Evolutionary conservation across 1,140 invertebrate species (phyloP), one percentile per base, ranked within the genome.

Genomic region (Temnothorax curvispinosus): DNA sequence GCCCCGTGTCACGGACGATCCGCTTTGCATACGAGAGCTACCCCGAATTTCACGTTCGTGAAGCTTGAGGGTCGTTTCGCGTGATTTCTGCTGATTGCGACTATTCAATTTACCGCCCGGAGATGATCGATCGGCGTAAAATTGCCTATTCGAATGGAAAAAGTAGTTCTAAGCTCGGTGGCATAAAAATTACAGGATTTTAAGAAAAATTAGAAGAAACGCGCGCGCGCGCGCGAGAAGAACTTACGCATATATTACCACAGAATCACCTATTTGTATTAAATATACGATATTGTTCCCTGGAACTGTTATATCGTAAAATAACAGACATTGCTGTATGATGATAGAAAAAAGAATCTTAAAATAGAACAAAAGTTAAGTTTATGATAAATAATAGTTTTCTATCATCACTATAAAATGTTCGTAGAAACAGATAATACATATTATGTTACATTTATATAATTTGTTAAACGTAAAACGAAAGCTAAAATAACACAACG

Each of bases 81-180:
- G 35, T 81, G 78, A 81, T 65, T 72, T 81, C 35, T 69, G n/a
- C 77, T 11, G 78, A 71, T 81, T 50, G 50, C 65, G 21, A 69
- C 35, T 50, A 27, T 81, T 81, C 64, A 56, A 81, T 81, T 71
- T 71, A 44, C 35, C 47, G 9, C 44, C 6, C 21, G 50, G 47
- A 21, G 38, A 72, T 81, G 65, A 81, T 81, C 65, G 78, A 81
- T 56, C 78, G 65, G 41, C 21, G 32, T 11, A 38, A 41, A 47
- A 64, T 60, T 44, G 27, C 65, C 47, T 21, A 81, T 81, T 72
- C 78, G 50, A 38, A 81, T 81, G 78, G 50, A 72, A 27, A 71
- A 71, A 32, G 21, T 56, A 62, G 15, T 32, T 11, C 32, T 65
- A 41, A 38, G 9, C 35, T 11, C 2, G 6, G 41, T 50, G 38